Evolutionary conservation across 2,888 invertebrate species (phyloP).

Genomic region (Theretra japonica): DNA sequence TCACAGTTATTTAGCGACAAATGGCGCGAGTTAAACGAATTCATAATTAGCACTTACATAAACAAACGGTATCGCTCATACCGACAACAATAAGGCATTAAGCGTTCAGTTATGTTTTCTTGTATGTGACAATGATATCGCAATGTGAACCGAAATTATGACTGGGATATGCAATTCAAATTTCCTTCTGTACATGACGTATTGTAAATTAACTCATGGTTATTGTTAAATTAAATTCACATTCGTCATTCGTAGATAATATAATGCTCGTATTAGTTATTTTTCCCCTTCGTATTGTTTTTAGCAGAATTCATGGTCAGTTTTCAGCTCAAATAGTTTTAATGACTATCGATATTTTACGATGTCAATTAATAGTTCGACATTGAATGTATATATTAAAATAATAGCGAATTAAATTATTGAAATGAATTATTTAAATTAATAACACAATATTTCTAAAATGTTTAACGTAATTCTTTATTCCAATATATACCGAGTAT

Average conservation of each 20-base stretch:
- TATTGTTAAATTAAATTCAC: too few species aligned
- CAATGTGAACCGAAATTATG: neutral
- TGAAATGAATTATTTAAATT: too few species aligned
- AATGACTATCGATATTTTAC: too few species aligned
- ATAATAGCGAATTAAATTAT: too few species aligned
- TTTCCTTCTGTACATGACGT: neutral
- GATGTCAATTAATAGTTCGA: too few species aligned
- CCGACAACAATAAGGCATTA: slow-evolving; percentile 22
- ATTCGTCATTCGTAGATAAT: too few species aligned
- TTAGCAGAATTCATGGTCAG: neutral
- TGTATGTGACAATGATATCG: neutral
- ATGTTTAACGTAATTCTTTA: too few species aligned
- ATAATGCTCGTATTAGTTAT: neutral
- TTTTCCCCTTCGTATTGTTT: neutral
- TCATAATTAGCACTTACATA: slow-evolving; percentile 15
- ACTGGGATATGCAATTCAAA: neutral
- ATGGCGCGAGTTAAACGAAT: slow-evolving; percentile 3
- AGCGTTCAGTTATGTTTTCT: slow-evolving; percentile 13
- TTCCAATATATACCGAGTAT: too few species aligned
- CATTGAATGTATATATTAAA: too few species aligned
- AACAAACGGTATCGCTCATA: slow-evolving; percentile 12
- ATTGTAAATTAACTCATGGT: too few species aligned
- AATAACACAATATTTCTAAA: too few species aligned
- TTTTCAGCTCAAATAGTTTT: too few species aligned
- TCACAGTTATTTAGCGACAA: slow-evolving; percentile 13